Evolutionary conservation across 2,888 invertebrate species (phyloP).

Genomic region (Trimorus sp.): DNA sequence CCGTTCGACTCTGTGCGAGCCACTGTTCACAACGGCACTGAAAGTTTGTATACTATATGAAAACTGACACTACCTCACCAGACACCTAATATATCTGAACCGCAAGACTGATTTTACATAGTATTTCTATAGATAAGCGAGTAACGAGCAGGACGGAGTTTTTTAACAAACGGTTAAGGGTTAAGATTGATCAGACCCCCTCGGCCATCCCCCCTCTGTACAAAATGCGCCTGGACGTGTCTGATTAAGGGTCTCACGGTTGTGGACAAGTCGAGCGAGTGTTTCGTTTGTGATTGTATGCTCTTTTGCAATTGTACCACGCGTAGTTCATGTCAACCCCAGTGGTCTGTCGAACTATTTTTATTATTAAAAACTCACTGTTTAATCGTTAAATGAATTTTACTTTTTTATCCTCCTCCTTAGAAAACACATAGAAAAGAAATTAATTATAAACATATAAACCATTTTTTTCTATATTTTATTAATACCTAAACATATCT

Average conservation of each 20-base stretch:
- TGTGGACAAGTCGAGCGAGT: conserved; percentile 50
- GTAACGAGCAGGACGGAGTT: conserved; percentile 56
- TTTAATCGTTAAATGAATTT: conserved; percentile 75
- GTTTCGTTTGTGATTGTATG: conserved; percentile 66
- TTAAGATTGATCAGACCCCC: conserved; percentile 31
- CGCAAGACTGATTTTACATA: conserved; percentile 82
- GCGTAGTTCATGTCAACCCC: conserved; percentile 72
- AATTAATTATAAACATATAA: no score
- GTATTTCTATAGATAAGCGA: conserved; percentile 77
- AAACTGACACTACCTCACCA: conserved; percentile 81
- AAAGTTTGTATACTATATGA: conserved; percentile 78
- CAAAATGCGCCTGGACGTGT: conserved; percentile 27
- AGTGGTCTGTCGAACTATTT: conserved; percentile 80
- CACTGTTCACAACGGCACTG: conserved; percentile 71
- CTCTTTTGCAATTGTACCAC: conserved; percentile 73
- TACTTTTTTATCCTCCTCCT: not conserved
- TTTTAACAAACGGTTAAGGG: conserved; percentile 35
- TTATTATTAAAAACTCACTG: conserved; percentile 81
- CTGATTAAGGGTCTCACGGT: conserved; percentile 18
- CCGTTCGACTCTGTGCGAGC: conserved; percentile 8
- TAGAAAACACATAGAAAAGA: not conserved
- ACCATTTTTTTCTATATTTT: no score
- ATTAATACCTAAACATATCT: no score
- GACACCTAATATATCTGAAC: conserved; percentile 81
- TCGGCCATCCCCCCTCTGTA: conserved; percentile 14